phyloP scores from a whole-genome alignment of 2,888 invertebrate species.

The Calameuta filiformis region DNA sequence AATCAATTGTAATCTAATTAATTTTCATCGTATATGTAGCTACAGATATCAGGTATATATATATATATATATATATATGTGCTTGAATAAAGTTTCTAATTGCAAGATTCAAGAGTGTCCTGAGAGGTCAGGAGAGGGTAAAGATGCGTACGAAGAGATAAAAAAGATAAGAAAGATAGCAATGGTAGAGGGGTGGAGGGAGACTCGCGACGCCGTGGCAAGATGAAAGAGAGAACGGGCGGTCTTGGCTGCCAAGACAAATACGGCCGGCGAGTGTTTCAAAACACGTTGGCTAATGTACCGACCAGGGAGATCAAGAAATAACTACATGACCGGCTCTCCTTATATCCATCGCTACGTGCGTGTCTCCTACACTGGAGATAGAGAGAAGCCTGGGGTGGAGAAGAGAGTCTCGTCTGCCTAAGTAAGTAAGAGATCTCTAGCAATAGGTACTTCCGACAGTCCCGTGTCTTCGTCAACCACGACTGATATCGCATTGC shows the following conservation, averaged over 20 bases:
- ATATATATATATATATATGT: neutral
- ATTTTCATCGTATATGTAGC: neutral
- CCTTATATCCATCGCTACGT: constrained; percentile 1
- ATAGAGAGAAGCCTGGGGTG: too few species aligned
- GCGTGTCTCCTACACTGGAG: neutral
- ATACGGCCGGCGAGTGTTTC: constrained; percentile 62
- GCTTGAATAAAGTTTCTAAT: neutral
- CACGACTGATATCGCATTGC: neutral
- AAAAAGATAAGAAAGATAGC: neutral
- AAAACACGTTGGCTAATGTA: constrained; percentile 65
- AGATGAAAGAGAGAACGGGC: constrained; percentile 54
- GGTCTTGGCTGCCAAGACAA: constrained; percentile 59
- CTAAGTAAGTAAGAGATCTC: neutral
- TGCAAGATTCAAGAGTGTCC: neutral
- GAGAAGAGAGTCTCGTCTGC: neutral
- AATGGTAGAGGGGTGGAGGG: neutral
- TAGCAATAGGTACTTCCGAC: neutral
- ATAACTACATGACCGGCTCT: constrained; percentile 38
- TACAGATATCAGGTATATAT: neutral
- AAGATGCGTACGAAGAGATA: neutral
- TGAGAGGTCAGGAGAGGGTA: neutral
- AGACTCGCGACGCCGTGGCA: neutral
- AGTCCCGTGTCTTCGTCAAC: neutral
- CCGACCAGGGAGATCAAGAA: constrained; percentile 50
- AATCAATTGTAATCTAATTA: neutral